Evolutionary conservation across 1,140 invertebrate species (phyloP).

Genomic region (Scaptomyza pallida): DNA sequence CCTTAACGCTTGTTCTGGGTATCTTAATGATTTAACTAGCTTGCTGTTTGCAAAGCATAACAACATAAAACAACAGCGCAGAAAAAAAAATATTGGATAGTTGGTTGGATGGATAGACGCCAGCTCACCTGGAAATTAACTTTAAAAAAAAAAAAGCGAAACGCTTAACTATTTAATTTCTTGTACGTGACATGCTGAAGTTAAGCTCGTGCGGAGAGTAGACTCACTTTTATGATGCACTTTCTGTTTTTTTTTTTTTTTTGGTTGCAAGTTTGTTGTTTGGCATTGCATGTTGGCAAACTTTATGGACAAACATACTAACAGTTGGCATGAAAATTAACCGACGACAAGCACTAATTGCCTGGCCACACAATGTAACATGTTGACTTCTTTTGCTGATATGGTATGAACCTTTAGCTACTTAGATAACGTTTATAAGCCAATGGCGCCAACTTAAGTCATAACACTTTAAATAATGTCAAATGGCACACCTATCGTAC

Average conservation of each 20-base stretch:
- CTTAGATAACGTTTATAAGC: conserved; percentile 75
- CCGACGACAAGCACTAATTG: conserved; percentile 68
- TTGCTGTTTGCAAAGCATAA: conserved; percentile 10
- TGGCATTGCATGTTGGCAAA: conserved; percentile 65
- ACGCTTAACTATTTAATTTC: conserved; percentile 71
- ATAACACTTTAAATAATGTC: conserved; percentile 73
- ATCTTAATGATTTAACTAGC: conserved; percentile 70
- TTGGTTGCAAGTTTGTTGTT: conserved; percentile 46
- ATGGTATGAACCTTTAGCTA: conserved; percentile 44
- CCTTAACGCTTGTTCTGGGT: conserved; percentile 9
- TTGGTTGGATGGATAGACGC: not conserved
- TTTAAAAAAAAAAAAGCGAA: conserved; percentile 33
- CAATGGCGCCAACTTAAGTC: conserved; percentile 67
- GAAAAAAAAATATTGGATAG: too few species aligned
- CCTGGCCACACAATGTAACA: conserved; percentile 24
- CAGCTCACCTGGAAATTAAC: conserved; percentile 46
- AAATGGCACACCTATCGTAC: conserved; percentile 13
- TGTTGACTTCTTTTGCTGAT: conserved; percentile 19
- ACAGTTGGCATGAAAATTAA: conserved; percentile 65
- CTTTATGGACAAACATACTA: conserved; percentile 39
- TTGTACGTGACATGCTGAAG: conserved; percentile 58
- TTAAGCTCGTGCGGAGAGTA: not conserved
- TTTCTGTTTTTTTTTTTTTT: conserved; percentile 43
- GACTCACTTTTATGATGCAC: conserved; percentile 45
- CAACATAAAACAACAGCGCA: conserved; percentile 10